Percentiles rank a stretch among this genome's conserved stretches.
Conservation (phyloP, 2,888 invertebrate species). For the Lordiphosa fenestrarum region DNA sequence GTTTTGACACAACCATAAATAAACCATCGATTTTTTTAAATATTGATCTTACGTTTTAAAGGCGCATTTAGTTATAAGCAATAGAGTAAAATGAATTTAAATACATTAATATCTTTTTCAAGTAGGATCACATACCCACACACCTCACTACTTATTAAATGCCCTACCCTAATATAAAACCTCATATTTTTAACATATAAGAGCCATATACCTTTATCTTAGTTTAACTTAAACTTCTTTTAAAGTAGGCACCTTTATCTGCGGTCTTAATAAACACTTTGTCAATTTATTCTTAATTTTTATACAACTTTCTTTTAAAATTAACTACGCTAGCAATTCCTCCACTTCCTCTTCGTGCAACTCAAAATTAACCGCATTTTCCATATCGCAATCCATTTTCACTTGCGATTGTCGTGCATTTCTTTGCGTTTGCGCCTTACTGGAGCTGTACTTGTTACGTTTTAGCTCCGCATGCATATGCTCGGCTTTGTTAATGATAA, state of each 20-base stretch:
- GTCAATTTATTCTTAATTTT: constrained; percentile 40
- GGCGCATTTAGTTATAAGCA: no score
- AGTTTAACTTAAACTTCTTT: neutral
- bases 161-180: no score
- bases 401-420: constrained; percentile 49
- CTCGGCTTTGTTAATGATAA: constrained; percentile 79
- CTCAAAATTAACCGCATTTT: constrained; percentile 56
- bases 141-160: no score
- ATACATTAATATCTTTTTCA: no score
- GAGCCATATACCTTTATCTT: no score
- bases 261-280: constrained; percentile 29
- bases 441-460: constrained; percentile 79
- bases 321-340: constrained; percentile 23
- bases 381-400: constrained; percentile 60
- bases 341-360: constrained; percentile 57
- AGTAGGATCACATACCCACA: no score
- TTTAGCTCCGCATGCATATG: constrained; percentile 80
- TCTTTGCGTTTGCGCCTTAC: constrained; percentile 57
- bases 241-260: constrained; percentile 1
- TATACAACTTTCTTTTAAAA: constrained; percentile 23
- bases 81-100: no score
- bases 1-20: no score
- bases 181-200: neutral
- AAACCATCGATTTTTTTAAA: no score
- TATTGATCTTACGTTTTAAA: no score